phyloP scores from a whole-genome alignment of 2,797 vertebrate species.

The Columba guinea region DNA sequence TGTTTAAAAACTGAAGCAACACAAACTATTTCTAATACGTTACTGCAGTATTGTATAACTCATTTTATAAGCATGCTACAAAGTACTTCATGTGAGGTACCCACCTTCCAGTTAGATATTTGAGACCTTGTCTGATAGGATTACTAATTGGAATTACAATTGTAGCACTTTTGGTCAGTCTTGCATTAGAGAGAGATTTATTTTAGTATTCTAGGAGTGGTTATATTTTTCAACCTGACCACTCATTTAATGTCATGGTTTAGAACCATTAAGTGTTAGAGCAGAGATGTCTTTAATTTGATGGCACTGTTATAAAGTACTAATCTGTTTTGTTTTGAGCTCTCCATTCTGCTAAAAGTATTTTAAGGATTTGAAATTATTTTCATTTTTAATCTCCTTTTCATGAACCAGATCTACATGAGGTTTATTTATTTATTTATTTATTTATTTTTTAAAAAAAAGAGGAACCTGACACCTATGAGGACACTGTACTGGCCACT shows the following conservation, averaged over 20 bases:
- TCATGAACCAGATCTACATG: neutral
- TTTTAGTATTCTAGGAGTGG: neutral
- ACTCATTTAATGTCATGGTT: neutral
- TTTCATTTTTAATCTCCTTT: neutral
- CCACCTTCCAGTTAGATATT: neutral
- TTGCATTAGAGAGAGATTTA: neutral
- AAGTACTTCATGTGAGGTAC: neutral
- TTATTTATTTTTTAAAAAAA: neutral
- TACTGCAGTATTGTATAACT: neutral
- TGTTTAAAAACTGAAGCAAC: neutral
- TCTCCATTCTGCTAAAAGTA: neutral
- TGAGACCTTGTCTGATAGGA: neutral
- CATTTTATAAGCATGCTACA: neutral
- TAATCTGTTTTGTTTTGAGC: neutral
- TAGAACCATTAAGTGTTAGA: neutral
- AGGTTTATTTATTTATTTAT: neutral
- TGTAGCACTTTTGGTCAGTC: neutral
- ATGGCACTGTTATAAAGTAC: neutral
- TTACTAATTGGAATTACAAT: neutral
- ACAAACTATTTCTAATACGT: neutral
- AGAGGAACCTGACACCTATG: neutral
- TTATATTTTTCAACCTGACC: neutral
- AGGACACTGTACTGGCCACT: neutral
- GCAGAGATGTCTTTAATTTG: neutral
- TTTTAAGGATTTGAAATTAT: neutral